Evolutionary conservation across 2,113 vertebrate genomes (phyloP).

Genomic region (Otocyon megalotis): DNA sequence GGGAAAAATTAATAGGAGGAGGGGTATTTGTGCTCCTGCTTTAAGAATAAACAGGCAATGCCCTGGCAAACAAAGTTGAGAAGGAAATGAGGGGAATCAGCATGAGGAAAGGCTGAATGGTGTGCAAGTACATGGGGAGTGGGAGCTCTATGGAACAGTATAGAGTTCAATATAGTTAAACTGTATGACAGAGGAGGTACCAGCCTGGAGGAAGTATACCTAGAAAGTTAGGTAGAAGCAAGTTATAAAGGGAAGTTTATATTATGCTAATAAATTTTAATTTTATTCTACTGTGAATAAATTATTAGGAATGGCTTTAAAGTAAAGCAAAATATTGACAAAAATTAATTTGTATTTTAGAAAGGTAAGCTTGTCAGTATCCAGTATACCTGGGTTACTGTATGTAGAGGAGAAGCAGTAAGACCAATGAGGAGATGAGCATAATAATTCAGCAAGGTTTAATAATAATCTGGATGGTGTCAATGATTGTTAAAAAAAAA

Average conservation of each 20-base stretch:
- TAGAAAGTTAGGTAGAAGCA: not conserved
- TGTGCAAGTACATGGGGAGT: not conserved
- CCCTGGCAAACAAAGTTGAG: not conserved
- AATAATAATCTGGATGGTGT: not conserved
- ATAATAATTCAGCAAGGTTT: not conserved
- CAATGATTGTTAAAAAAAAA: not conserved
- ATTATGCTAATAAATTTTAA: not conserved
- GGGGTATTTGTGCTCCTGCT: not conserved
- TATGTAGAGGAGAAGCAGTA: not conserved
- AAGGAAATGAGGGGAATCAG: not conserved
- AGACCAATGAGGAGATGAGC: not conserved
- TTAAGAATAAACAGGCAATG: not conserved
- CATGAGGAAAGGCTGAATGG: not conserved
- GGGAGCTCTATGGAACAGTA: not conserved
- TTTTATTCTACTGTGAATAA: not conserved
- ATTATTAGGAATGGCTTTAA: not conserved
- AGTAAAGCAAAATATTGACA: not conserved
- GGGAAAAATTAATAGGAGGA: not conserved
- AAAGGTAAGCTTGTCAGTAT: not conserved
- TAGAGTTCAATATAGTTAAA: not conserved
- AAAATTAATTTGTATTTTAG: not conserved
- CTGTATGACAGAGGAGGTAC: not conserved
- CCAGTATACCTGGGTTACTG: not conserved
- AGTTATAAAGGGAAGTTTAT: not conserved
- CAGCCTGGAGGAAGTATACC: not conserved